phyloP scores from a whole-genome alignment of 2,113 vertebrate genomes.

The Erythrolamprus reginae region DNA sequence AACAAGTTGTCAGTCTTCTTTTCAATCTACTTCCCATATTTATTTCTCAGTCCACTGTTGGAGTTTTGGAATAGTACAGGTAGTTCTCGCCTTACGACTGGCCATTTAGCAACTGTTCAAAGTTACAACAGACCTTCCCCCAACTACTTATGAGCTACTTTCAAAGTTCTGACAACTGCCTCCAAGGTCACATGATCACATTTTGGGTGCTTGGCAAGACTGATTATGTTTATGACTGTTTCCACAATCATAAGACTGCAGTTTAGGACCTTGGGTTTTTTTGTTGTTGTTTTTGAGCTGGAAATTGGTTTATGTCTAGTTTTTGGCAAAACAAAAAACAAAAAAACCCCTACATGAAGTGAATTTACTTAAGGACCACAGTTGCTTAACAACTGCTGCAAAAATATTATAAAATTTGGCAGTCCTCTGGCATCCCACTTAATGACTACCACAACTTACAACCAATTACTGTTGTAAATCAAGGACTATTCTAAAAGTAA shows the following conservation, averaged over 20 bases:
- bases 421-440: not conserved
- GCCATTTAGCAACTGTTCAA: not conserved
- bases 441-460: not conserved
- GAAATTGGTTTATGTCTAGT: not conserved
- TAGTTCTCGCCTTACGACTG: not conserved
- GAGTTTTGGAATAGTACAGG: not conserved
- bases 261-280: not conserved
- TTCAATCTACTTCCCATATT: not conserved
- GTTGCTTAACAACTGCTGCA: not conserved
- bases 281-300: not conserved
- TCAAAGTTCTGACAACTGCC: not conserved
- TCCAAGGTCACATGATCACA: not conserved
- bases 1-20: not conserved
- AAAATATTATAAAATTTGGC: not conserved
- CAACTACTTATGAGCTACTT: not conserved
- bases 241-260: not conserved
- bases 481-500: not conserved
- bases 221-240: not conserved
- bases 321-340: too few species aligned
- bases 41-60: not conserved
- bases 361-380: not conserved
- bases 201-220: not conserved
- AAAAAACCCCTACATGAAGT: too few species aligned
- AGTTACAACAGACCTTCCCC: not conserved
- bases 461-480: not conserved